These are phyloP conservation scores for Lichenostomus cassidix DNA, from an alignment of 2,113 vertebrate species.

Conservation along the genomic window DNA sequence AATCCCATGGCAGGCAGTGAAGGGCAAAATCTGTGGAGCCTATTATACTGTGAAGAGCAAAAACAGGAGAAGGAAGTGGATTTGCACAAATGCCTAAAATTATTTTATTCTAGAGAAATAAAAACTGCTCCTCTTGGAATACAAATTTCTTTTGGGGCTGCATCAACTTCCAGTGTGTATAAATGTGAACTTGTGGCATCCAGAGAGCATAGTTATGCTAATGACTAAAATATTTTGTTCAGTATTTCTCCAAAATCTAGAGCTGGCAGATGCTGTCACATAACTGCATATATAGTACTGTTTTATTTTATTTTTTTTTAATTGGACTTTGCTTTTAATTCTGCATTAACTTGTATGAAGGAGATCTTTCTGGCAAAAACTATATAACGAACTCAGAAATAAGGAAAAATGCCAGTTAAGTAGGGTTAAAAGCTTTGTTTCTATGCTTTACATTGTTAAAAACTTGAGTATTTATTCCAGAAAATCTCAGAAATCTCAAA, in stretches of 20 bases:
- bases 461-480: not conserved
- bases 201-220: not conserved
- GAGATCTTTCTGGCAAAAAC: not conserved
- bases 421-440: not conserved
- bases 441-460: not conserved
- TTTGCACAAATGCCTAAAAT: not conserved
- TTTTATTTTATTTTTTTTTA: not conserved
- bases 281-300: not conserved
- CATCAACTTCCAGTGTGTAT: not conserved
- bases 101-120: not conserved
- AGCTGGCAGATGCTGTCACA: not conserved
- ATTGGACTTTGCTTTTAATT: not conserved
- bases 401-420: not conserved
- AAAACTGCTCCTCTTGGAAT: not conserved
- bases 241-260: not conserved
- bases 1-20: not conserved
- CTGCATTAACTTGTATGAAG: not conserved
- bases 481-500: not conserved
- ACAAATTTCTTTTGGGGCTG: not conserved
- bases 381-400: not conserved
- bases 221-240: not conserved
- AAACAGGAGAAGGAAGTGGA: not conserved
- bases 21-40: not conserved
- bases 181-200: not conserved
- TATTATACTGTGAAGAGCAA: not conserved